These are phyloP conservation scores for Scaptomyza parva DNA, from an alignment of 2,888 invertebrate species.

Conservation along the genomic window DNA sequence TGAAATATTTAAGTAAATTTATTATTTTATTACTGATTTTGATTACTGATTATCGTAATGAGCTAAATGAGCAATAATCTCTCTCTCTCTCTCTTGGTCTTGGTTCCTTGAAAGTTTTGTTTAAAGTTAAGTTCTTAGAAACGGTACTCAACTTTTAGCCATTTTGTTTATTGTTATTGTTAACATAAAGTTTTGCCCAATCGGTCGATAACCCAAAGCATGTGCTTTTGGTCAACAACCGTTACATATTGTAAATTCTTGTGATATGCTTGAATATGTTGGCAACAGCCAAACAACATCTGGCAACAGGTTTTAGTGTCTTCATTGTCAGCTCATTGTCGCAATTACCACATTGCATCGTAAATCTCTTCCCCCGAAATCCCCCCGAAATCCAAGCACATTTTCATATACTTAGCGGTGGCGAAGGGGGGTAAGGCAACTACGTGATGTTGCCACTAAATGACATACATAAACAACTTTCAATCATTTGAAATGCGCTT, in stretches of 20 bases:
- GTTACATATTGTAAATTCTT: background rate
- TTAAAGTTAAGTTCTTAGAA: no score
- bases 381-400: background rate
- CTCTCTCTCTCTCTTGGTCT: no score
- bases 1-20: background rate
- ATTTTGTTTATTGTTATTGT: background rate
- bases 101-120: no score
- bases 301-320: conserved; percentile 12
- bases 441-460: conserved; percentile 41
- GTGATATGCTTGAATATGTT: background rate
- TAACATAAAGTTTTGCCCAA: background rate
- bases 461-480: conserved; percentile 66
- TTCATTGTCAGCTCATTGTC: conserved; percentile 32
- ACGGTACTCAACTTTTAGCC: no score
- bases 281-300: background rate
- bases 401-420: conserved; percentile 14
- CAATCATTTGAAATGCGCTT: conserved; percentile 75
- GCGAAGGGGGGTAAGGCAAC: conserved; percentile 7
- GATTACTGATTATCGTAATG: no score
- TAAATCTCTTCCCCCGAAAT: conserved; percentile 17
- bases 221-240: background rate
- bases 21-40: conserved; percentile 24
- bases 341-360: conserved; percentile 36
- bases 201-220: background rate
- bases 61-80: no score